Conservation (phyloP, 2,888 invertebrate genomes). For the Temnothorax unifasciatus region DNA sequence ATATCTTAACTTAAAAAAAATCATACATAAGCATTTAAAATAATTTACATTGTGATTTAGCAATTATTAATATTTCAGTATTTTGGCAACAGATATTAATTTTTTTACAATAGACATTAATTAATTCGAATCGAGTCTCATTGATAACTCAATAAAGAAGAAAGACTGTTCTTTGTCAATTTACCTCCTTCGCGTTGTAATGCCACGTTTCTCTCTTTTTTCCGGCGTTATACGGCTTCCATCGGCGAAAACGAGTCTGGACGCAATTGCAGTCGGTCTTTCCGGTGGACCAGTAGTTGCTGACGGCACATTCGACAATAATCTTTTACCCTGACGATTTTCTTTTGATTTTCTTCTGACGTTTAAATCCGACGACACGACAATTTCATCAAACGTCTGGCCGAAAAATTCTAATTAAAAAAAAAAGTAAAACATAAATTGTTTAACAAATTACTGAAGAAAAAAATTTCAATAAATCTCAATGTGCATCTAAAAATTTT, state of each 20-base stretch:
- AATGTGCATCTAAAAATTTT: background rate
- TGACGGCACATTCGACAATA: conserved; percentile 83
- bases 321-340: conserved; percentile 84
- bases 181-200: conserved; percentile 78
- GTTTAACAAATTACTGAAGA: background rate
- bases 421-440: background rate
- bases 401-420: conserved; percentile 79
- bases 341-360: conserved; percentile 84
- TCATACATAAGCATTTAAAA: background rate
- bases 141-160: background rate
- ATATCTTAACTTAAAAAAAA: background rate
- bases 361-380: conserved; percentile 85
- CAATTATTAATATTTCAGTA: background rate
- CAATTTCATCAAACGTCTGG: conserved; percentile 86
- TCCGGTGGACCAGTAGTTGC: conserved; percentile 81
- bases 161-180: background rate
- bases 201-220: conserved; percentile 80
- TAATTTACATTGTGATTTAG: background rate
- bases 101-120: background rate
- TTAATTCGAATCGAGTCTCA: background rate
- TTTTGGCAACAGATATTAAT: background rate
- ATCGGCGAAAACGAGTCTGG: conserved; percentile 81
- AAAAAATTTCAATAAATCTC: background rate
- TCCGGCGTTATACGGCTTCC: conserved; percentile 80
- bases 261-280: conserved; percentile 81